Conservation (phyloP, 2,888 invertebrate species). For the Mesorhabditis belari region DNA sequence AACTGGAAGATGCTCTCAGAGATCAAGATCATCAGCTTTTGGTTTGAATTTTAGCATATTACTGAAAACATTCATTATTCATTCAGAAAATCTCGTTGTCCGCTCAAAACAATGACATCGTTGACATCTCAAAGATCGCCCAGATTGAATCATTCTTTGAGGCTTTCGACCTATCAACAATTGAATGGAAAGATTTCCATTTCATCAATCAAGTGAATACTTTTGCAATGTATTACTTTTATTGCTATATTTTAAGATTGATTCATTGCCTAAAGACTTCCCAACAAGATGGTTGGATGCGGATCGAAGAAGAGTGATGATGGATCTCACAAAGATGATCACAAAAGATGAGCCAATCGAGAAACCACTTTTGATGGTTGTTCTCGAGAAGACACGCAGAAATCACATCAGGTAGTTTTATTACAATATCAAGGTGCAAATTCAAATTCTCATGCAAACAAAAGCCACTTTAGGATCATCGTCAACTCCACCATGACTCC, state of each 20-base stretch:
- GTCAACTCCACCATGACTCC: not conserved
- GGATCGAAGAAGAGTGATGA: conserved; percentile 12
- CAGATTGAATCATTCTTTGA: conserved; percentile 1
- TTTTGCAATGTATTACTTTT: not conserved
- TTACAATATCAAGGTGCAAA: no score
- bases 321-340: conserved; percentile 13
- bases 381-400: conserved; percentile 5
- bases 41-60: not conserved
- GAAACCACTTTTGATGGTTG: conserved; percentile 1
- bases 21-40: not conserved
- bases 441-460: not conserved
- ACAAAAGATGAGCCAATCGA: not conserved
- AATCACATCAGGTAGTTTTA: conserved; percentile 2
- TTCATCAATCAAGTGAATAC: conserved; percentile 9
- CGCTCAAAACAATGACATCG: conserved; percentile 11
- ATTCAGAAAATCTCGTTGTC: not conserved
- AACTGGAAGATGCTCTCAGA: not conserved
- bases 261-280: conserved; percentile 6
- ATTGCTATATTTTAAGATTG: conserved; percentile 4
- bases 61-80: no score
- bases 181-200: conserved; percentile 11
- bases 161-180: conserved; percentile 11
- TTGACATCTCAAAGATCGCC: conserved; percentile 18
- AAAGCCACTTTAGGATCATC: not conserved
- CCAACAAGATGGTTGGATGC: conserved; percentile 23